These are phyloP conservation scores for Cheilosia soror DNA, from an alignment of 2,888 invertebrate species.

Conservation along the genomic window DNA sequence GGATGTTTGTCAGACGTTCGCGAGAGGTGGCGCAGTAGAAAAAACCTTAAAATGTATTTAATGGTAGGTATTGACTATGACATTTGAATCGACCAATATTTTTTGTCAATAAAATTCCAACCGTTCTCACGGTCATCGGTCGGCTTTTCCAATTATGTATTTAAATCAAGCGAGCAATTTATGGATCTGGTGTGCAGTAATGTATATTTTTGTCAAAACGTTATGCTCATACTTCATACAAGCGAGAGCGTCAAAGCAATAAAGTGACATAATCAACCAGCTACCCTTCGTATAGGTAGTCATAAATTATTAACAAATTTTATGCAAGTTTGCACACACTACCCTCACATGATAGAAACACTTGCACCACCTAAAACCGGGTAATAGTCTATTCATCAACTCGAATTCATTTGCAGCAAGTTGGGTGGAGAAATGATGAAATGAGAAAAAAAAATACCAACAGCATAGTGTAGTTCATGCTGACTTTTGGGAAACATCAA, in stretches of 20 bases:
- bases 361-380: constrained; percentile 9
- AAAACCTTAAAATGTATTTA: too few species aligned
- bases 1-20: too few species aligned
- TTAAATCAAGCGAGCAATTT: too few species aligned
- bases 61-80: too few species aligned
- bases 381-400: constrained; percentile 52
- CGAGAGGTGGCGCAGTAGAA: too few species aligned
- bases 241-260: background rate
- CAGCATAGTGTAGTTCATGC: constrained; percentile 10
- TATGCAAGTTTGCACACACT: background rate
- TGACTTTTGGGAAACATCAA: constrained; percentile 55
- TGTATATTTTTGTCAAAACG: too few species aligned
- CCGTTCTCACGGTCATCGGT: too few species aligned
- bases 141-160: too few species aligned
- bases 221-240: background rate
- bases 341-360: constrained; percentile 14
- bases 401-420: constrained; percentile 34
- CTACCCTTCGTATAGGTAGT: background rate
- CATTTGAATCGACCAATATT: too few species aligned
- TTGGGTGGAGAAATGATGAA: background rate
- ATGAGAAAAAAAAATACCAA: background rate
- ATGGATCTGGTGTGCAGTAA: too few species aligned
- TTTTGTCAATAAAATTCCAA: too few species aligned
- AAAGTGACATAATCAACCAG: background rate
- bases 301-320: constrained; percentile 36